phyloP scores from a whole-genome alignment of 1,140 invertebrate species.

The Bombyx mandarina region DNA sequence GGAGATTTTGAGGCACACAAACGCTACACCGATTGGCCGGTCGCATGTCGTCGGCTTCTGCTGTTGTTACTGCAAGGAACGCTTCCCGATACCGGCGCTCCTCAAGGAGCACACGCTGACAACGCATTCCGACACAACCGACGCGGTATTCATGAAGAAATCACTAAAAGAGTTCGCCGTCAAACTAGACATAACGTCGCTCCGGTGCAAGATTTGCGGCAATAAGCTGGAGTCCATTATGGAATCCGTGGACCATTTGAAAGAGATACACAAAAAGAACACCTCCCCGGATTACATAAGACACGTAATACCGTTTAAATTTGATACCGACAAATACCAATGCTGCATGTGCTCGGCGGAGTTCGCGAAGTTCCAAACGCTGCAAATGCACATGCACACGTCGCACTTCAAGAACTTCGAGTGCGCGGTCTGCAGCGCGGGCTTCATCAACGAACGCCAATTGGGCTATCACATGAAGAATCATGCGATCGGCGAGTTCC shows the following conservation, averaged over 20 bases:
- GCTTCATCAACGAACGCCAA: slow-evolving; percentile 28
- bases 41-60: slow-evolving; percentile 26
- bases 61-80: slow-evolving; percentile 35
- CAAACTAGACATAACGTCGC: slow-evolving; percentile 12
- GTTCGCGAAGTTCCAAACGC: slow-evolving; percentile 34
- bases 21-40: slow-evolving; percentile 35
- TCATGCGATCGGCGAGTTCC: slow-evolving; percentile 29
- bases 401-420: slow-evolving; percentile 40
- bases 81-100: slow-evolving; percentile 25
- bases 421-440: slow-evolving; percentile 35
- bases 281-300: slow-evolving; percentile 32
- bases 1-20: slow-evolving; percentile 31
- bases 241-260: slow-evolving; percentile 29
- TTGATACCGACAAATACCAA: slow-evolving; percentile 21
- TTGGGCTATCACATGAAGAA: slow-evolving; percentile 26
- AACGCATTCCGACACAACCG: slow-evolving; percentile 16
- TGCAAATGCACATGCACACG: slow-evolving; percentile 38
- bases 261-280: slow-evolving; percentile 24
- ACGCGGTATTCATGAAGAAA: slow-evolving; percentile 25
- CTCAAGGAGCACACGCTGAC: slow-evolving; percentile 32
- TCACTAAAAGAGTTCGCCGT: slow-evolving; percentile 7
- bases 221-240: slow-evolving; percentile 11
- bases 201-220: slow-evolving; percentile 16
- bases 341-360: slow-evolving; percentile 33
- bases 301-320: slow-evolving; percentile 40